Conservation (phyloP, 2,888 invertebrate genomes). For the Tridacna crocea region DNA sequence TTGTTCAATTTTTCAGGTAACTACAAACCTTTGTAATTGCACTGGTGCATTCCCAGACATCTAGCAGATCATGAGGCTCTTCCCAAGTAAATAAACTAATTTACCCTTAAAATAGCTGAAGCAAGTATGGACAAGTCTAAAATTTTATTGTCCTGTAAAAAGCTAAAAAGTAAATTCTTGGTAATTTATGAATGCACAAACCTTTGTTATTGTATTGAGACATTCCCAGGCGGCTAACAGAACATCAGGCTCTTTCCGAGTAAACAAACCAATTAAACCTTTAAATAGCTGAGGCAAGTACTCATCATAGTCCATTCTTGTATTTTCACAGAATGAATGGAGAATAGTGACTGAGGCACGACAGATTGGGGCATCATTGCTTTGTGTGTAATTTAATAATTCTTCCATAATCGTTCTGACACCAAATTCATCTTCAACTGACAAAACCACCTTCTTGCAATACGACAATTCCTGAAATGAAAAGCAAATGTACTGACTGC, state of each 20-base stretch:
- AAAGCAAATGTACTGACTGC: not conserved
- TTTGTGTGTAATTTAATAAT: slow-evolving; percentile 89
- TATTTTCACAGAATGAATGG: slow-evolving; percentile 95
- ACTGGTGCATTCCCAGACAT: no score
- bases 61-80: no score
- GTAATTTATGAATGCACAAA: not conserved
- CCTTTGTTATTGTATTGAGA: slow-evolving; percentile 93
- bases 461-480: slow-evolving; percentile 90
- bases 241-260: slow-evolving; percentile 92
- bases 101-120: no score
- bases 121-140: no score
- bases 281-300: slow-evolving; percentile 95
- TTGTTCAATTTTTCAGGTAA: no score
- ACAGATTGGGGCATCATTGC: slow-evolving; percentile 86
- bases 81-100: no score
- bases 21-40: no score
- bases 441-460: slow-evolving; percentile 96
- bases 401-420: slow-evolving; percentile 94
- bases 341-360: slow-evolving; percentile 94
- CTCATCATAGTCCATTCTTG: slow-evolving; percentile 93
- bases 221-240: slow-evolving; percentile 96
- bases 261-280: slow-evolving; percentile 93
- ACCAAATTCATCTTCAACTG: slow-evolving; percentile 92
- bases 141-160: no score
- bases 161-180: no score